Base-by-base conservation (phyloP, 2,888 invertebrate genomes). In the Gastrophysa polygoni region DNA sequence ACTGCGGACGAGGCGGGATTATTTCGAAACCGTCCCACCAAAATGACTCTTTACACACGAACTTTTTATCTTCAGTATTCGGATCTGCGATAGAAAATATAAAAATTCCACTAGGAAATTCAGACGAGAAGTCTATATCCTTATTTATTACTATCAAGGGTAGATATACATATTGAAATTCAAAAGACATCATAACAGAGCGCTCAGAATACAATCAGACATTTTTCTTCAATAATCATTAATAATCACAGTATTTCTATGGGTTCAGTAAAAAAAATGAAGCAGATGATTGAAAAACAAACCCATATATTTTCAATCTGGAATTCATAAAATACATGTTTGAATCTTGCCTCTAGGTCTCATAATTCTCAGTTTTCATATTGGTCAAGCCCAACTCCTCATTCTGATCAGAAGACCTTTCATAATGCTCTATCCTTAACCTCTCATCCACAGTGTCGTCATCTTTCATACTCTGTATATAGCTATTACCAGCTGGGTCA, bases 401-500 rank as follows among this genome's bases (percentile, higher is more conserved):
- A 77, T 99, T 96, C 78, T 99, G 96, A 7, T 98, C 96, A 75
- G 85, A 91, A 0, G 83, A 87, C 50, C 99, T 84, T 59, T 92
- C 91, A 80, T 98, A 99, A 34, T 88, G 87, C 0, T 85, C 88
- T 14, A 96, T 87, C 64, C 83, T 88, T 67, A 99, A 82, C 63
- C 87, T 86, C 0, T 88, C 87, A 77, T 95, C 95, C 0, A 73
- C 61, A n/a, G 83, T 80, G 61, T 87, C 86, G 18, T 86, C 86
- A 16, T 91, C 91, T 32, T 83, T 84, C 1, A 95, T 80, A 75
- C 93, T 95, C 84, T 95, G 94, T 46, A 98, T 86, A 78, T 97
- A 98, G 68, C 96, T 97, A 82, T 98, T 98, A 0, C 99, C 99
- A 7, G 98, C 95, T 1, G 98, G 96, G 84, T 99, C 99, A 80